A percentile compares a stretch with the other conserved stretches of the same genome.
Conservation (phyloP, 2,888 invertebrate species). For the Cantharis rufa region DNA sequence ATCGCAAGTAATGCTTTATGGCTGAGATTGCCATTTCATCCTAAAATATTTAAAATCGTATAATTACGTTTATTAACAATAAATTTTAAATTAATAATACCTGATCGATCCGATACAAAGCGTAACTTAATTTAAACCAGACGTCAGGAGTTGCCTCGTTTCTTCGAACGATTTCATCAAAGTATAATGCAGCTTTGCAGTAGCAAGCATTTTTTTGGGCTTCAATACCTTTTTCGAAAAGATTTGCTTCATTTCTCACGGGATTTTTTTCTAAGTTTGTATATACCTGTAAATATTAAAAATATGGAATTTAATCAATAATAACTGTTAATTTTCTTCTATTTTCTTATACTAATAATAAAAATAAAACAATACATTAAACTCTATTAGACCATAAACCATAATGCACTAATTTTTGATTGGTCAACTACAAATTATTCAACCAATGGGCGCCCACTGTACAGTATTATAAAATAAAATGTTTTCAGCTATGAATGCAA, state of each 20-base stretch:
- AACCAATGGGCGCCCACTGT: no score
- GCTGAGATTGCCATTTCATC: background rate
- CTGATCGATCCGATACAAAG: background rate
- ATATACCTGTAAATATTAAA: background rate
- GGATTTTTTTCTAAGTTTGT: background rate
- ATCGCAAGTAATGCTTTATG: background rate
- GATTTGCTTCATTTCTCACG: background rate
- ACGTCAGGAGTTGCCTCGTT: rapidly evolving
- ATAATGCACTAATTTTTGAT: no score
- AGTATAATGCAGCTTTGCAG: background rate
- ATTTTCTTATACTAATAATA: no score
- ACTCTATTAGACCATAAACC: no score
- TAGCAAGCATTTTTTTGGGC: background rate
- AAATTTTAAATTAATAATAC: background rate
- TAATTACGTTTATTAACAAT: background rate
- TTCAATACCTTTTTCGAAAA: background rate
- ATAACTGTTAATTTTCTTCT: no score
- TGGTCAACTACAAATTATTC: no score
- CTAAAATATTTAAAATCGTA: background rate
- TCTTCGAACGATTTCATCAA: background rate
- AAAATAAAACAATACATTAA: no score
- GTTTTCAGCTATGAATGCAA: no score
- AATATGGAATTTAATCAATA: no score
- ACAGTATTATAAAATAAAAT: no score
- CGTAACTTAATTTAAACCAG: background rate